Base-by-base conservation (phyloP, 2,113 vertebrate genomes). In the Bothrops jararaca region DNA sequence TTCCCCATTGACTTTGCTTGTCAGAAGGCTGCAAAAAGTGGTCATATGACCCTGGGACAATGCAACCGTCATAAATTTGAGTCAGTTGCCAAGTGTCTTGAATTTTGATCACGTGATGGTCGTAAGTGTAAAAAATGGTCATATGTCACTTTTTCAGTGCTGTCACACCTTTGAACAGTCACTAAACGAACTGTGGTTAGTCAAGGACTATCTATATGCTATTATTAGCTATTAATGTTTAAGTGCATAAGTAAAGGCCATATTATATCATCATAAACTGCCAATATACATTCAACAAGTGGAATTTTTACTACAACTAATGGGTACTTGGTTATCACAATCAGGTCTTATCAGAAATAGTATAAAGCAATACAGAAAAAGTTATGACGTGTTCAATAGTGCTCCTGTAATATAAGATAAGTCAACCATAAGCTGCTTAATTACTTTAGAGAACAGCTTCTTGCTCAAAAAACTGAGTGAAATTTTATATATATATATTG, bases 191-290 rank as follows among this genome's bases (percentile, higher is more conserved):
- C 4, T 5, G 60, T n/a, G n/a, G 12, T n/a, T n/a, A 69, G 29
- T 69, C 60, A 6, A 69, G 29, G 29, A n/a, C 60, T 69, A n/a
- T 13, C 4, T 13, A 1, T n/a, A 91, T 91, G 92, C 69, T 95
- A n/a, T 92, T 93, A 20, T 0, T 0, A 95, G 91, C 94, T 95
- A 86, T 94, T 89, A 95, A 85, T 91, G 91, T 96, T 95, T 94
- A 92, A 94, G 85, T 42, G 94, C 89, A 64, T 0, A 1, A n/a
- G n/a, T n/a, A n/a, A n/a, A 90, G 94, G 56, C 22, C 56, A 57
- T 57, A 57, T 24, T 24, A 57, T 57, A 57, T 57, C 22, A 24
- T 23, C 56, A 24, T 57, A 57, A 8, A 57, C 23, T 24, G 22
- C 22, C 56, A 22, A 8, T 57, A 57, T 57, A 52, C 29, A 13